Evolutionary conservation across 2,113 vertebrate genomes (phyloP).

Genomic region (Mus musculus): GRCm39 chr1:57566501-57567000

Average conservation of each 20-base stretch:
- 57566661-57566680: slow-evolving; percentile 1
- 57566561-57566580: background rate
- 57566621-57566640: background rate
- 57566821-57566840: background rate
- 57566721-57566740: background rate
- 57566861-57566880: background rate
- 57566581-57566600: background rate
- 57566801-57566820: background rate
- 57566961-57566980: background rate
- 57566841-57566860: background rate
- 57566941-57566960: background rate
- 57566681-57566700: background rate
- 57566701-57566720: background rate
- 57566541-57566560: background rate
- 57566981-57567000: background rate
- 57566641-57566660: background rate
- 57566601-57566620: background rate
- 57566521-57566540: background rate
- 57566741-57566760: rapidly evolving
- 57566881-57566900: background rate
- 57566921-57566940: background rate
- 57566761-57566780: background rate
- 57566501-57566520: background rate
- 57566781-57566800: background rate
- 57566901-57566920: too few relatives aligned